Evolutionary conservation across 2,888 invertebrate genomes (phyloP).

Genomic region (Nudaria mundana): DNA sequence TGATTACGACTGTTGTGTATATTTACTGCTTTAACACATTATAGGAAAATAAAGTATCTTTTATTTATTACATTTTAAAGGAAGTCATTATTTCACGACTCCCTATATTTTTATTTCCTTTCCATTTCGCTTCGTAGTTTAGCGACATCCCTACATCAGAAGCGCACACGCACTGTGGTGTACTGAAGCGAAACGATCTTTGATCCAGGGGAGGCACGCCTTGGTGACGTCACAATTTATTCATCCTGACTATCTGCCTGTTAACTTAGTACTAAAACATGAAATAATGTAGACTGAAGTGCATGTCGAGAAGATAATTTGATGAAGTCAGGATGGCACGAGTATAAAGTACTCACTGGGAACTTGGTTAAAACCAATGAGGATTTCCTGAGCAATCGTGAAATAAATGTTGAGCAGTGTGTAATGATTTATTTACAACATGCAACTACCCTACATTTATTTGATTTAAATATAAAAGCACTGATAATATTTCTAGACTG

Average conservation of each 20-base stretch:
- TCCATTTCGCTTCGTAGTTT: conserved; percentile 11
- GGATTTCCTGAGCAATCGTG: not conserved
- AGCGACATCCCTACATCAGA: conserved; percentile 42
- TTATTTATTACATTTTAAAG: too few relatives aligned
- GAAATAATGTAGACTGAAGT: conserved; percentile 28
- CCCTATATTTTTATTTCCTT: conserved; percentile 9
- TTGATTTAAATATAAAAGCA: too few relatives aligned
- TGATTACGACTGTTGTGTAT: not conserved
- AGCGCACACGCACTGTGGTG: conserved; percentile 40
- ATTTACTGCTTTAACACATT: too few relatives aligned
- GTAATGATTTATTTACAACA: not conserved
- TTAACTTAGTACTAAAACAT: conserved; percentile 35
- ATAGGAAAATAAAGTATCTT: too few relatives aligned
- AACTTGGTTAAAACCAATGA: not conserved
- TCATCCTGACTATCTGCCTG: conserved; percentile 40
- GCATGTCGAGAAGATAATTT: conserved; percentile 22
- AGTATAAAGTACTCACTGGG: conserved; percentile 1
- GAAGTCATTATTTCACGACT: conserved; percentile 14
- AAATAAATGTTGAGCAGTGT: not conserved
- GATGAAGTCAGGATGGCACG: conserved; percentile 3
- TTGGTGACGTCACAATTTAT: conserved; percentile 64
- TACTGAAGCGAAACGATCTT: conserved; percentile 60
- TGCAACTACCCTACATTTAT: too few relatives aligned
- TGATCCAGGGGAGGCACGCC: conserved; percentile 57
- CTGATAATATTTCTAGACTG: not conserved